Evolutionary conservation across 2,113 vertebrate genomes (phyloP).

Genomic region (Ptilonorhynchus violaceus): DNA sequence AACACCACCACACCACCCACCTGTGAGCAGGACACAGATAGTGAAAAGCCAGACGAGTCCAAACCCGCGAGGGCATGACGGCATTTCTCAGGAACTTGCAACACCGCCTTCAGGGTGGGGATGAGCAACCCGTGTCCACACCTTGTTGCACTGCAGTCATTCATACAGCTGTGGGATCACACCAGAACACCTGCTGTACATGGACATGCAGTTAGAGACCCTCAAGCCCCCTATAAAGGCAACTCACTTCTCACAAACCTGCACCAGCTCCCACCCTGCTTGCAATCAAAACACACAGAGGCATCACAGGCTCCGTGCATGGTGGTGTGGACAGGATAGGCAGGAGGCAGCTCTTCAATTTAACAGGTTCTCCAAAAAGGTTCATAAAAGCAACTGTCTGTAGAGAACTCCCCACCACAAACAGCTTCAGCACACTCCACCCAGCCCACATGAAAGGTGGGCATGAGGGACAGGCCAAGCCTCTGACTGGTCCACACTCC

Average conservation of each 20-base stretch:
- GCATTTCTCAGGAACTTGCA: conserved; percentile 52
- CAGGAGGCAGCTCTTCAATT: not conserved
- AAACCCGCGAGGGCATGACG: not conserved
- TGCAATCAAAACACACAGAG: not conserved
- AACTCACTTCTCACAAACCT: not conserved
- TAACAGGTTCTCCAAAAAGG: not conserved
- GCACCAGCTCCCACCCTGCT: not conserved
- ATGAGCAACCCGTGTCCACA: conserved; percentile 14
- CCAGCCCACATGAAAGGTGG: not conserved
- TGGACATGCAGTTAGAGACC: not conserved
- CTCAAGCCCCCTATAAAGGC: not conserved
- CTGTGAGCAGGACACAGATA: not conserved
- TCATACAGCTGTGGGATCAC: not conserved
- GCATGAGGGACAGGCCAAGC: not conserved
- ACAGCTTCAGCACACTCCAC: not conserved
- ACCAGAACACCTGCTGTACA: not conserved
- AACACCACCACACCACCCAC: not conserved
- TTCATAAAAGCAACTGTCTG: not conserved
- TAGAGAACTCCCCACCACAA: not conserved
- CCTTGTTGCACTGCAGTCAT: not conserved
- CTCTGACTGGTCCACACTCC: not conserved
- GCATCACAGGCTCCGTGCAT: rapidly evolving
- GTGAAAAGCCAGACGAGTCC: not conserved
- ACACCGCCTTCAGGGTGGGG: conserved; percentile 30
- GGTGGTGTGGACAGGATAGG: not conserved